Conservation (phyloP, 2,888 invertebrate species). For the Onthophagus sagittarius region DNA sequence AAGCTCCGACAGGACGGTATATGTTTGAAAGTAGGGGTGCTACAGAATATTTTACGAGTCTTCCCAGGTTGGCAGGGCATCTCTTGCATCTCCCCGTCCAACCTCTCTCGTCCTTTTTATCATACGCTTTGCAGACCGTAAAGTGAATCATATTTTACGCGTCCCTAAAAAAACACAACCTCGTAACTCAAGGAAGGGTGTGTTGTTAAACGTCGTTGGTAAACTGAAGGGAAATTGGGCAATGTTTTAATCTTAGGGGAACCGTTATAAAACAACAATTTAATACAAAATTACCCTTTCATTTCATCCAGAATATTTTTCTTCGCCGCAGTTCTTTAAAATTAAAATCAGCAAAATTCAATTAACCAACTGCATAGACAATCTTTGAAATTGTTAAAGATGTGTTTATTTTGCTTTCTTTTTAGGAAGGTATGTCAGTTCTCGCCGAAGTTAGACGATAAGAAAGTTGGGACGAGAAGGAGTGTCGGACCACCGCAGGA, state of each 20-base stretch:
- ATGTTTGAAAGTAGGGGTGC: background rate
- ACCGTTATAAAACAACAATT: background rate
- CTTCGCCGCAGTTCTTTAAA: background rate
- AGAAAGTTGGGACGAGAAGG: background rate
- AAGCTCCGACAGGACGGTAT: background rate
- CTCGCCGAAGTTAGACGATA: background rate
- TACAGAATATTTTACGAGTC: background rate
- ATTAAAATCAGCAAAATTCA: background rate
- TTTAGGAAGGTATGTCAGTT: background rate
- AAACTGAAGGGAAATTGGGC: background rate
- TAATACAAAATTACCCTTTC: background rate
- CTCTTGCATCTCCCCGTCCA: background rate
- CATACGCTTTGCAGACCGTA: conserved; percentile 11
- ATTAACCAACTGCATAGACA: background rate
- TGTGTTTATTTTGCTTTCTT: background rate
- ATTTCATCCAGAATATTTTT: background rate
- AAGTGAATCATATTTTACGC: conserved; percentile 13
- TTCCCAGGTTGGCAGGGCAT: background rate
- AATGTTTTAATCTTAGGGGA: background rate
- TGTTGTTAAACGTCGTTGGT: background rate
- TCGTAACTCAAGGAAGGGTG: background rate
- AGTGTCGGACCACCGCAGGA: background rate
- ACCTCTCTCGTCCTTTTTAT: conserved; percentile 7
- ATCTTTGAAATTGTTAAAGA: background rate
- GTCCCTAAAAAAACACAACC: background rate